phyloP scores from a whole-genome alignment of 2,797 vertebrate species.

The Varecia variegata region DNA sequence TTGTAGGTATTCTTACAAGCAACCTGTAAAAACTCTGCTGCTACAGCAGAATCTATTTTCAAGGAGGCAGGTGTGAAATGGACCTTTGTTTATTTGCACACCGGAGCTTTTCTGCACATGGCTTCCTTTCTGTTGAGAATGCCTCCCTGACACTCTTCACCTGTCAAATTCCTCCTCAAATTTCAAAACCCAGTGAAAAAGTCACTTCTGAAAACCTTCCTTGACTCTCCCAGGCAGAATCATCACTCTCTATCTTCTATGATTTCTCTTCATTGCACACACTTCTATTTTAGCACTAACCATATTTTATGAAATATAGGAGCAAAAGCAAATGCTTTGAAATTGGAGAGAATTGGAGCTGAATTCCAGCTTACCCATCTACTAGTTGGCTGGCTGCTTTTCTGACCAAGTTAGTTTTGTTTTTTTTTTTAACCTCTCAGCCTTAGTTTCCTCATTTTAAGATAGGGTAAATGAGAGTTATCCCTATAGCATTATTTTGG shows the following conservation, averaged over 20 bases:
- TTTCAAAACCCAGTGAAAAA: neutral
- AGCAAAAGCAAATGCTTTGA: neutral
- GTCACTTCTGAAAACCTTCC: neutral
- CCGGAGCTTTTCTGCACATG: neutral
- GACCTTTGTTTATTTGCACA: neutral
- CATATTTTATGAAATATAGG: neutral
- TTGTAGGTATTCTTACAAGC: neutral
- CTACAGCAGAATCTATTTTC: neutral
- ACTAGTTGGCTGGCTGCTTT: neutral
- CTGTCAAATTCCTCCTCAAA: neutral
- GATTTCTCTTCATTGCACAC: neutral
- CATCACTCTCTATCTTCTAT: neutral
- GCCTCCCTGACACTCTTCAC: neutral
- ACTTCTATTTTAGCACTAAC: neutral
- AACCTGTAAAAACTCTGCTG: constrained; percentile 23
- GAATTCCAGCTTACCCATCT: neutral
- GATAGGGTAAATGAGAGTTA: neutral
- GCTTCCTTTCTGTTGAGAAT: neutral
- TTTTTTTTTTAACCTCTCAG: neutral
- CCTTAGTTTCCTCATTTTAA: neutral
- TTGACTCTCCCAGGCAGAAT: neutral
- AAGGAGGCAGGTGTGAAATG: neutral
- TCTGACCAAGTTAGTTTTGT: neutral
- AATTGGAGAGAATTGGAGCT: neutral
- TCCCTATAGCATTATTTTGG: neutral